Percentiles rank a stretch among this genome's conserved stretches.
Evolutionary conservation across 92 coral and sea anemone species (phyloP).

Genomic region (Blastomussa wellsi): DNA sequence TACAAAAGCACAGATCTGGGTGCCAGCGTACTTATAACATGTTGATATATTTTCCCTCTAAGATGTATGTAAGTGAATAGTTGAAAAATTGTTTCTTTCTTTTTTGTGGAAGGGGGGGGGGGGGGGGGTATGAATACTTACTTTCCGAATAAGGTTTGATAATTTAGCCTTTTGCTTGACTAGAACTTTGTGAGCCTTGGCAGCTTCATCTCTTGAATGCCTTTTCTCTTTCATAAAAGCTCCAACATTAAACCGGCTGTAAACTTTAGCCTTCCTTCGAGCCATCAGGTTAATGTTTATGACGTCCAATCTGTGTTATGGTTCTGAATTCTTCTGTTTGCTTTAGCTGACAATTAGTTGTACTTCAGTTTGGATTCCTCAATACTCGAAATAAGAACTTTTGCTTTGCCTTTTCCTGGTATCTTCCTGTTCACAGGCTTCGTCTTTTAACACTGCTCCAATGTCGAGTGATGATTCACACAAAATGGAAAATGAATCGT

Average conservation of each 20-base stretch:
- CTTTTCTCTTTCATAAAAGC: slow-evolving; percentile 52
- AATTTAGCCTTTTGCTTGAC: slow-evolving; percentile 39
- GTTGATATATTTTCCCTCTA: slow-evolving; percentile 10
- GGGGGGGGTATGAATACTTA: slow-evolving; percentile 16
- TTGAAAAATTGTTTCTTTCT: too few species aligned
- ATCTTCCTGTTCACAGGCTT: too few species aligned
- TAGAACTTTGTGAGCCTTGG: slow-evolving; percentile 38
- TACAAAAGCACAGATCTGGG: slow-evolving; percentile 16
- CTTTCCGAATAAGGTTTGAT: slow-evolving; percentile 36
- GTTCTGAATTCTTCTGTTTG: too few species aligned
- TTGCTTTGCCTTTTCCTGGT: slow-evolving; percentile 18
- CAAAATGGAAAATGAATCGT: too few species aligned
- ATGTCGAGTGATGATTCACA: too few species aligned
- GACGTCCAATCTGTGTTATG: slow-evolving; percentile 8
- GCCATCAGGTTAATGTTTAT: slow-evolving; percentile 27
- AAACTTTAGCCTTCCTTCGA: slow-evolving; percentile 51
- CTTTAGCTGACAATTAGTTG: too few species aligned
- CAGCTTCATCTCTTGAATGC: slow-evolving; percentile 44
- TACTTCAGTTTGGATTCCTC: too few species aligned
- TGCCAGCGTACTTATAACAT: slow-evolving; percentile 10
- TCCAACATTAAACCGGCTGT: slow-evolving; percentile 52
- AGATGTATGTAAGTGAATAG: too few species aligned
- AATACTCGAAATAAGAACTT: background rate
- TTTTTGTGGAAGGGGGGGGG: background rate
- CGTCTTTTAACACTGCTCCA: too few species aligned